Evolutionary conservation across 2,888 invertebrate species (phyloP).

Genomic region (Agrochola litura): DNA sequence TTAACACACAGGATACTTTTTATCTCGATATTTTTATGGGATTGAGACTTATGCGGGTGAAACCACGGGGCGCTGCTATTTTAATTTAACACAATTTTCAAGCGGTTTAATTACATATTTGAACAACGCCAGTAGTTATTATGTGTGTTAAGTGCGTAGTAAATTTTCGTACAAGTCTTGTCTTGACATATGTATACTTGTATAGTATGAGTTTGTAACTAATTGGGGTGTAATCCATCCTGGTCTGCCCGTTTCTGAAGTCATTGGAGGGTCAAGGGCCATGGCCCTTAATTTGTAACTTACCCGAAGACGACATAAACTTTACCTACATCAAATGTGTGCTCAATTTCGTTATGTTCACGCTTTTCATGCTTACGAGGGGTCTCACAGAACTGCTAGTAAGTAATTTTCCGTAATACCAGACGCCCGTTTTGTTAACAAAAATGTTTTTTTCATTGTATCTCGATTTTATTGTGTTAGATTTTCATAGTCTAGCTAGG

Average conservation of each 20-base stretch:
- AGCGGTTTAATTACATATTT: constrained; percentile 59
- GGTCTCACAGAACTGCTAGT: not conserved
- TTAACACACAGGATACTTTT: too few species aligned
- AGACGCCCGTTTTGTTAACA: constrained; percentile 1
- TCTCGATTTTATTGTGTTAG: not conserved
- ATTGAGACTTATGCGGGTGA: too few species aligned
- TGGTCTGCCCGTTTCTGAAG: constrained; percentile 49
- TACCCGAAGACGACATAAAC: constrained; percentile 56
- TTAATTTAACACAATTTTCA: constrained; percentile 50
- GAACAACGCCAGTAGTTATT: constrained; percentile 53
- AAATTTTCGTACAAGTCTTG: constrained; percentile 59
- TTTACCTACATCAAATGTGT: constrained; percentile 60
- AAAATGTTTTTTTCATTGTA: constrained; percentile 20
- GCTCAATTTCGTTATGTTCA: constrained; percentile 37
- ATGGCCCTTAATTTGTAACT: constrained; percentile 60
- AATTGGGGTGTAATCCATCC: constrained; percentile 66
- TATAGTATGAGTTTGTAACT: constrained; percentile 45
- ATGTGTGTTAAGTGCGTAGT: constrained; percentile 54
- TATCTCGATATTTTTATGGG: too few species aligned
- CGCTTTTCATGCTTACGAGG: constrained; percentile 12
- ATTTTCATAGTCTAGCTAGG: constrained; percentile 2
- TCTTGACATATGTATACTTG: constrained; percentile 35
- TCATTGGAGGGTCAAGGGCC: constrained; percentile 59
- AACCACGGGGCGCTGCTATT: too few species aligned
- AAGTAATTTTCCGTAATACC: not conserved